Evolutionary conservation across 1,140 invertebrate species (phyloP), one percentile per base, ranked within the genome.

Genomic region (Aphaenogaster rudis): DNA sequence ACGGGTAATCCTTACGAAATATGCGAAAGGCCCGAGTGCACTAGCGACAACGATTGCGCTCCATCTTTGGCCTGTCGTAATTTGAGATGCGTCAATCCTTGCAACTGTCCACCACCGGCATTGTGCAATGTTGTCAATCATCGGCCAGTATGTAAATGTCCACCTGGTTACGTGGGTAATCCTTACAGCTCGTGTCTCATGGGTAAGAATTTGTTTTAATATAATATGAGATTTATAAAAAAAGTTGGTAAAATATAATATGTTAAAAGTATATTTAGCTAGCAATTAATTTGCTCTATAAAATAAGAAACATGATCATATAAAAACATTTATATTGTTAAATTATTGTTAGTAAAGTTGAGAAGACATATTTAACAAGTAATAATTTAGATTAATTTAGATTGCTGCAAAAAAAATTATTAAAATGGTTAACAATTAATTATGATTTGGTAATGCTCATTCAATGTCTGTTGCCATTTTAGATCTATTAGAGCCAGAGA

Each of bases 11-110:
- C 98, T 8, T 96, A 97, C 88, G 96, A 97, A 2, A 95, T 95
- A 28, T 99, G 98, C 94, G 96, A 97, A 42, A 96, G 97, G 92
- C 97, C 98, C 6, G 98, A 98, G 94, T 99, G 98, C 92, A 96
- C 96, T 3, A 92, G 89, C 0, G 97, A 98, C 90, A 95, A 96
- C 1, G 97, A 98, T 78, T 98, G 98, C 90, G 96, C 97, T 0
- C 96, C 96, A 50, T 97, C 97, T 94, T 95, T 98, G 67, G 97
- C 97, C 21, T 99, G 98, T 94, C 96, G 96, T 48, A 97, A 97
- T 88, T 96, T 97, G 89, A 96, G 96, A 86, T 98, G 98, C 91
- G 96, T 97, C 90, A 97, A 98, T 96, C 98, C 98, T 1, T 99
- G 98, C 93, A 96, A 97, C 57, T 98, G 97, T 92, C 96, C 97